Percentiles rank a stretch among this genome's conserved stretches.
Conservation (phyloP, 2,797 vertebrate species). For the Enteromius argenteus region DNA sequence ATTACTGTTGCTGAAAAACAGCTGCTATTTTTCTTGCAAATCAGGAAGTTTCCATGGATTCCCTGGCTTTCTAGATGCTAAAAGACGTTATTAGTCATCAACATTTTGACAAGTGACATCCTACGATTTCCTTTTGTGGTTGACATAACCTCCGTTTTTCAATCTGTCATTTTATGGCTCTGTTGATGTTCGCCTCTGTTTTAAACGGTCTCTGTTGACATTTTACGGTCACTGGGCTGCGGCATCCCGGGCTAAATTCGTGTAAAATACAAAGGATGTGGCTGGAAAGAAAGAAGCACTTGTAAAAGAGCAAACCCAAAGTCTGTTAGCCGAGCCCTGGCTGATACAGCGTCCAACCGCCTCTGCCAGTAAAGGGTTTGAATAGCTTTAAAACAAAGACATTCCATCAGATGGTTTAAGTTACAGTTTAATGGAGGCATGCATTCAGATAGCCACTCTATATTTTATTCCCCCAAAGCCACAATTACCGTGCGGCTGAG, state of each 20-base stretch:
- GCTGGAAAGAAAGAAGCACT: conserved; percentile 70
- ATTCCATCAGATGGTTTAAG: conserved; percentile 66
- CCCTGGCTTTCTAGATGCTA: neutral
- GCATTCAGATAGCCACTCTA: conserved; percentile 61
- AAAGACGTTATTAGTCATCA: conserved; percentile 6
- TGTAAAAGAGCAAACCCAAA: conserved; percentile 64
- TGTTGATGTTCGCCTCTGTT: conserved; percentile 23
- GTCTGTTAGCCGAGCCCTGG: conserved; percentile 56
- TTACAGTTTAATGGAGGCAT: conserved; percentile 67
- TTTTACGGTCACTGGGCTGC: conserved; percentile 63
- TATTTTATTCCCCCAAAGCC: conserved; percentile 60
- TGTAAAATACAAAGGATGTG: conserved; percentile 67
- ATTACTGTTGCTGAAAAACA: neutral
- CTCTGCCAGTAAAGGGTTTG: conserved; percentile 60
- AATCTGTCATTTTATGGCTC: neutral
- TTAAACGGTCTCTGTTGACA: conserved; percentile 63
- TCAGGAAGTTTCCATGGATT: too few relatives aligned
- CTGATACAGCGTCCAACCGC: conserved; percentile 66
- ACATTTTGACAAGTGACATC: neutral
- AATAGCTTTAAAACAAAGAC: conserved; percentile 67
- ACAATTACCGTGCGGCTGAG: conserved; percentile 65
- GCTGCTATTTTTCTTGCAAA: neutral
- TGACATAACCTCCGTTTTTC: neutral
- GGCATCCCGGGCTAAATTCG: conserved; percentile 66
- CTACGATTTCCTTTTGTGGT: neutral